Evolutionary conservation across 2,888 invertebrate species (phyloP), one percentile per base, ranked within the genome.

Genomic region (Megaustenia siamemsis): DNA sequence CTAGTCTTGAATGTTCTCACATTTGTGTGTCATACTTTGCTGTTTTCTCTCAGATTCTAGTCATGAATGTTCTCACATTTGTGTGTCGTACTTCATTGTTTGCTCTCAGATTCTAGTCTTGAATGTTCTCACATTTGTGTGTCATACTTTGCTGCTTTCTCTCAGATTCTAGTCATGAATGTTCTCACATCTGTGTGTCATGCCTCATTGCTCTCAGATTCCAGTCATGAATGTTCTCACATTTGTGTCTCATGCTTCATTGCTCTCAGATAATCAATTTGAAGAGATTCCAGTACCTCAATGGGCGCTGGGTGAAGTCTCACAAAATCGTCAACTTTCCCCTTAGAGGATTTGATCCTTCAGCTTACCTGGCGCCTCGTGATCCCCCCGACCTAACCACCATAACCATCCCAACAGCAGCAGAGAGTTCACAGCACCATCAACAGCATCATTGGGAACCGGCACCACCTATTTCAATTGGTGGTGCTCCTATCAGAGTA

Each of bases 291-390:
- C 98, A 98, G 93, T 97, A 96, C 93, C 96, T 97, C 82, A 97
- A 97, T 94, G 97, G 96, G 92, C 96, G 97, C 92, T 98, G 98
- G 98, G 97, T 98, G 40, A 98, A 98, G 93, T 98, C 98, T 0
- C 97, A 97, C 93, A 98, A 98, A 93, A 97, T 97, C 40, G 98
- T 98, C 0, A 96, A 97, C 92, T 98, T 98, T 93, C 97, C 98
- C 0, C 96, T 97, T 93, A 95, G 96, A 88, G 95, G 97, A 92
- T 97, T 98, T 93, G 97, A 98, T 93, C 97, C 97, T 0, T 96
- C 97, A 0, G 96, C 96, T 8, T 98, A 97, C 95, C 95, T 98
- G 84, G 98, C 97, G 1, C 89, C 89, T 0, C 86, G 91, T 75
- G 88, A 82, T 4, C 83, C 89, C 24, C 53, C 66, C 28, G 81